Conservation (phyloP, 2,113 vertebrate species). For the Syngnathus typhle region DNA sequence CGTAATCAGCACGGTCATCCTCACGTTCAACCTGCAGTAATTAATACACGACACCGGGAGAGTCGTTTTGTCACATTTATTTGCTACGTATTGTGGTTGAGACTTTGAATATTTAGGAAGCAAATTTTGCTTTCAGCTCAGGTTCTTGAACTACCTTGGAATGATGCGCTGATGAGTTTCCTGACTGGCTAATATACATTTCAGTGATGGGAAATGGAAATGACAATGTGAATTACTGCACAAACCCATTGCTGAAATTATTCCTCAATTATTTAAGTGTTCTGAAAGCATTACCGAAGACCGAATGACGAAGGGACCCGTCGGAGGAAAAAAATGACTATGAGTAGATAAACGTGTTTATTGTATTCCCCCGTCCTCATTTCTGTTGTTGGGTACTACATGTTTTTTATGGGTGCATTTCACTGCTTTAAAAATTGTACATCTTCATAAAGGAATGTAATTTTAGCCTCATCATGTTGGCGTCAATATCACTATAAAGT, state of each 20-base stretch:
- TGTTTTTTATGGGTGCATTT: not conserved
- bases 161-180: not conserved
- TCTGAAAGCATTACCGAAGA: constrained; percentile 25
- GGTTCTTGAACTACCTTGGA: not conserved
- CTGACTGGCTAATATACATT: constrained; percentile 24
- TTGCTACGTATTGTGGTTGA: constrained; percentile 4
- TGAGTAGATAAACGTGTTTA: not conserved
- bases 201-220: constrained; percentile 20
- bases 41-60: constrained; percentile 48
- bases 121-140: not conserved
- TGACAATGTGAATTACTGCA: constrained; percentile 4
- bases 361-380: no score
- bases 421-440: constrained; percentile 5
- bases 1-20: constrained; percentile 75
- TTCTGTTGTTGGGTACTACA: constrained; percentile 4
- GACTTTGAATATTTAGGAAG: constrained; percentile 3
- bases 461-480: not conserved
- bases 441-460: constrained; percentile 9
- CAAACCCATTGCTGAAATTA: constrained; percentile 28
- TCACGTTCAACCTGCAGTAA: constrained; percentile 83
- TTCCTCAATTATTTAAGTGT: constrained; percentile 45
- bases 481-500: not conserved
- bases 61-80: not conserved
- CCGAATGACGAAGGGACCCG: constrained; percentile 21
- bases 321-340: constrained; percentile 19